Base-by-base conservation (phyloP, 2,888 invertebrate species). In the Coleophora deauratella region DNA sequence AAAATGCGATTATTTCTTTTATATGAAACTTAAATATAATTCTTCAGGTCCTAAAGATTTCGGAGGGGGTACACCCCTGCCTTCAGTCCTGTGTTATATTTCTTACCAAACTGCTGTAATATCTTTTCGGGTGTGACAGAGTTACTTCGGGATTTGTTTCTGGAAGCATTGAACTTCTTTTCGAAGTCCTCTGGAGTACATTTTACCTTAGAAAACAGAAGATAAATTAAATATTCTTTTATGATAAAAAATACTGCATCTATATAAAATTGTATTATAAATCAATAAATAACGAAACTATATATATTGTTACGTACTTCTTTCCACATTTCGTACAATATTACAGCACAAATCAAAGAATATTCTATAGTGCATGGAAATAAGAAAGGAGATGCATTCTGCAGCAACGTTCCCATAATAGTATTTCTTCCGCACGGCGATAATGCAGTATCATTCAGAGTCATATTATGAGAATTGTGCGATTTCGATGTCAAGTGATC, bases 351-450 rank as follows among this genome's bases (percentile, higher is more conserved):
- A 49, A 97, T 95, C 38, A 97, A 87, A 33, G 95, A 95, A 79
- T 96, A 97, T 75, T 97, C 96, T 57, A 97, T 95, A 37, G 90
- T 90, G 67, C 96, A 96, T 0, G 97, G 96, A 65, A 95, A 96
- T 43, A 97, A 88, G 67, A 96, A 96, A 0, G 95, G 94, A 1
- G 89, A 88, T 3, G 89, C 84, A 57, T 91, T 91, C 59, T 91
- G 91, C 3, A 92, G 87, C 38, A 92, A 62, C n/a, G 88, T 81
- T 2, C 91, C 91, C 90, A 92, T 91, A 36, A 92, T 90, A 54
- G 91, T 90, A 1, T 89, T 85, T 43, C 91, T 81, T 10, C 88
- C 77, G 59, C 91, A 91, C 0, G 68, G 66, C 27, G 69, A 45
- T 13, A 21, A 21, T 21, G 21, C 6, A 21, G 21, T 21, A 21